phyloP scores from a whole-genome alignment of 2,888 invertebrate genomes.

The Acleris cristana region DNA sequence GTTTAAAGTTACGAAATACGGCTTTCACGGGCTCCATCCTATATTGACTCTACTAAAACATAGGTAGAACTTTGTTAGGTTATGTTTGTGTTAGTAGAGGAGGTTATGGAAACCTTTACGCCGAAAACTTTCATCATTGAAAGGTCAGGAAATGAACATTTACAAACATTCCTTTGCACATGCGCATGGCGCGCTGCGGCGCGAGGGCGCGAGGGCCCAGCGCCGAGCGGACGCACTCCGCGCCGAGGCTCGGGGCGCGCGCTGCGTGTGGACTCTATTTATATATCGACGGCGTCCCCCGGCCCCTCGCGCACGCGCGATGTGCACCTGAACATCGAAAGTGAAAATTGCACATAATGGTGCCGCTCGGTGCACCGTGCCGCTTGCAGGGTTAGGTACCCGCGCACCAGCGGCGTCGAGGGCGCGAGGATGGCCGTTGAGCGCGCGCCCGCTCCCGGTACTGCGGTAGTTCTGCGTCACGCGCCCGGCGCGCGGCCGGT shows the following conservation, averaged over 20 bases:
- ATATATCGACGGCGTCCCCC: conserved; percentile 72
- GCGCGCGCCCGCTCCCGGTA: conserved; percentile 57
- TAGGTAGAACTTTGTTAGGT: no score
- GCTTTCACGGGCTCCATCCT: no score
- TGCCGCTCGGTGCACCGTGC: conserved; percentile 56
- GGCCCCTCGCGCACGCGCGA: conserved; percentile 70
- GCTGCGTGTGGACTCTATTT: conserved; percentile 63
- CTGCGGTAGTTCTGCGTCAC: conserved; percentile 68
- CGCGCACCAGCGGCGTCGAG: conserved; percentile 49
- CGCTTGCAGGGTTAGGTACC: conserved; percentile 51
- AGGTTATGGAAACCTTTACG: conserved; percentile 20
- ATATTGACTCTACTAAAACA: no score
- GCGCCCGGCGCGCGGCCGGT: conserved; percentile 67
- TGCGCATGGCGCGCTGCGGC: conserved; percentile 35
- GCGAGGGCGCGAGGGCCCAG: conserved; percentile 24
- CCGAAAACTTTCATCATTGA: conserved; percentile 39
- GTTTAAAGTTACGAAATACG: no score
- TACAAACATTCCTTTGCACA: conserved; percentile 63
- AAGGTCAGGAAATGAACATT: conserved; percentile 51
- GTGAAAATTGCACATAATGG: conserved; percentile 79
- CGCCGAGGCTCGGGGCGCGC: conserved; percentile 43
- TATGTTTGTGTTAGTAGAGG: neutral
- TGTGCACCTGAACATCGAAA: conserved; percentile 65
- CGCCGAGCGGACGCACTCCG: conserved; percentile 42
- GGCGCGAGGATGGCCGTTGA: conserved; percentile 70